Base-by-base conservation (phyloP, 1,140 invertebrate species). In the Drosophila tani region DNA sequence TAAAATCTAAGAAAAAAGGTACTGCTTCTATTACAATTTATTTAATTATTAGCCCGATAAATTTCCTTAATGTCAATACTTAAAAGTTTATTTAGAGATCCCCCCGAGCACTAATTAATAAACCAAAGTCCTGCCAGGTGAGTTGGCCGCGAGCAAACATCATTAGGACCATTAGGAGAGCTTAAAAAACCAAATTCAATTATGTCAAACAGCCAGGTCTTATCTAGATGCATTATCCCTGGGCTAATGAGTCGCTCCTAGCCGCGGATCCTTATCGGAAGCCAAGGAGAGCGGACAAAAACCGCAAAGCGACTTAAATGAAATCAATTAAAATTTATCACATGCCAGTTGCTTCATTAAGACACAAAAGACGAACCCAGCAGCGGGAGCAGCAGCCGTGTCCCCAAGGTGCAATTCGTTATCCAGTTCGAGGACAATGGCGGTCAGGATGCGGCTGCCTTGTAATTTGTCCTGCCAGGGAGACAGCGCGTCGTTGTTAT, bases 321-420 rank as follows among this genome's bases (percentile, higher is more conserved):
- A 88, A 90, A 90, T 90, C 85, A 90, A 90, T 90, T 90, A 90
- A 90, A 90, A 90, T 90, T 90, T 90, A 90, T 90, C 86, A 74
- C 79, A 76, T 79, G 66, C 58, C 76, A 65, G 75, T 81, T 68
- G 67, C 60, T 87, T 74, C 83, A 88, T 84, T 84, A 88, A 67
- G 85, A 81, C 68, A 79, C 69, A 81, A 79, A 74, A 60, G 77
- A 45, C 41, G 19, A 58, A 35, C 32, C 32, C 32, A 35, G 9
- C 32, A 35, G 32, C 2, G 4, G 32, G 3, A 68, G 27, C 19
- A 51, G 12, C n/a, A 71, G 51, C 41, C 29, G 35, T 9, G 53
- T 90, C 85, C 85, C 85, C 79, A 77, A 91, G 81, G 85, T 90
- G 79, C 85, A 77, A 90, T 90, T 90, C 85, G 86, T 90, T 90